Conservation (phyloP, 2,797 vertebrate genomes). For the Girardinus metallicus region DNA sequence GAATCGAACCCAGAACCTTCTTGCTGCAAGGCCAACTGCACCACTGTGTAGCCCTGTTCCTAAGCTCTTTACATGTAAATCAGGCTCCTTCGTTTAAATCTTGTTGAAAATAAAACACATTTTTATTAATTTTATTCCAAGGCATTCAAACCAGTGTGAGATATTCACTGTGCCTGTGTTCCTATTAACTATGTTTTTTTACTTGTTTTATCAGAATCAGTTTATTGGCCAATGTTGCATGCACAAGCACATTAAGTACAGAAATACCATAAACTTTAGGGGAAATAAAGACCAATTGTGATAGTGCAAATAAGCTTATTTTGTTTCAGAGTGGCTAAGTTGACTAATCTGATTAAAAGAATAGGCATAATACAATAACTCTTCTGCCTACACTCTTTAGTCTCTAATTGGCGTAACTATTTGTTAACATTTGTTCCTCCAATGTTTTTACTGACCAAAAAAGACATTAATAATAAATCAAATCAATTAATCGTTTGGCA, state of each 20-base stretch:
- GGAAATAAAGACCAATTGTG: neutral
- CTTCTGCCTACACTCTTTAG: neutral
- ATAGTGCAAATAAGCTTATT: neutral
- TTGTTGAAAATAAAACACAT: too few species aligned
- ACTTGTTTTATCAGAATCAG: neutral
- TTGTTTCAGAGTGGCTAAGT: neutral
- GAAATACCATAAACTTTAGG: neutral
- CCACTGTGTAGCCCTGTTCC: too few species aligned
- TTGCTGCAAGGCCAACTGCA: too few species aligned
- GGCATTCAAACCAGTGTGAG: neutral
- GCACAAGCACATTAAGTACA: neutral
- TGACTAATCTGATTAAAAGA: neutral
- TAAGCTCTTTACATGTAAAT: neutral
- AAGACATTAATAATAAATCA: neutral
- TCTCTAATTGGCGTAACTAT: neutral
- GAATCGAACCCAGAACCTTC: too few species aligned
- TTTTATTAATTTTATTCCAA: neutral
- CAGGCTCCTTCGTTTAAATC: neutral
- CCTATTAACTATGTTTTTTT: neutral
- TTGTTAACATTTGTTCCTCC: neutral
- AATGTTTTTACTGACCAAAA: neutral
- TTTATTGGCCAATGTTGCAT: neutral
- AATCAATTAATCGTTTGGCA: neutral
- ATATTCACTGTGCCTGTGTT: neutral
- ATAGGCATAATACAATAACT: neutral